A percentile compares a stretch with the other conserved stretches of the same genome.
These are phyloP conservation scores for Oscheius sp. DNA, from an alignment of 2,888 invertebrate species.

Conservation along the genomic window DNA sequence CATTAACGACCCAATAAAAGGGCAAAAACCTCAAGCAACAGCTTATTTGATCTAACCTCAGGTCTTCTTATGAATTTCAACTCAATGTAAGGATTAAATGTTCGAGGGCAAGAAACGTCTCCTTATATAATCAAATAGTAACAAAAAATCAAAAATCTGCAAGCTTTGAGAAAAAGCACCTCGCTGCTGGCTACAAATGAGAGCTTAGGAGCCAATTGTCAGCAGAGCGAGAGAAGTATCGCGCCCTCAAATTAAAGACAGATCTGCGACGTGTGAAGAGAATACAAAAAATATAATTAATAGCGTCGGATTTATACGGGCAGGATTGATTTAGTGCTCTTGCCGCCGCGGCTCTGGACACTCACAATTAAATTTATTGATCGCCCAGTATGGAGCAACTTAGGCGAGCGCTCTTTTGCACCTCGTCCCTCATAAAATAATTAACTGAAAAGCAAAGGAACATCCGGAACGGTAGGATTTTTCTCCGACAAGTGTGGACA, in stretches of 20 bases:
- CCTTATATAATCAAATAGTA: too few relatives aligned
- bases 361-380: conserved; percentile 33
- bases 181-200: neutral
- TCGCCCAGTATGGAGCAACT: conserved; percentile 32
- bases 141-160: too few relatives aligned
- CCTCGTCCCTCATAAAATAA: conserved; percentile 25
- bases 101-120: too few relatives aligned
- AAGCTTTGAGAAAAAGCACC: neutral
- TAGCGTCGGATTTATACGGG: conserved; percentile 27
- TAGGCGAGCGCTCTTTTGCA: conserved; percentile 33
- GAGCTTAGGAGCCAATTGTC: too few relatives aligned
- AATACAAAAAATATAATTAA: conserved; percentile 28
- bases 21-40: conserved; percentile 26
- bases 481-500: conserved; percentile 21
- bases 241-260: too few relatives aligned
- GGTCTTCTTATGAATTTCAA: too few relatives aligned
- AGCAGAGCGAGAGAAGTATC: too few relatives aligned
- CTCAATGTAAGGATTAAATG: too few relatives aligned
- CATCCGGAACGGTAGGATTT: conserved; percentile 13
- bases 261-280: too few relatives aligned
- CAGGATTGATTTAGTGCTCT: conserved; percentile 32
- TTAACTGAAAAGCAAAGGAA: neutral
- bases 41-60: conserved; percentile 13
- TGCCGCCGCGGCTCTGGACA: conserved; percentile 30
- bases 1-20: conserved; percentile 30